phyloP scores from a whole-genome alignment of 2,888 invertebrate genomes.

The Sinohyriopsis cumingii region DNA sequence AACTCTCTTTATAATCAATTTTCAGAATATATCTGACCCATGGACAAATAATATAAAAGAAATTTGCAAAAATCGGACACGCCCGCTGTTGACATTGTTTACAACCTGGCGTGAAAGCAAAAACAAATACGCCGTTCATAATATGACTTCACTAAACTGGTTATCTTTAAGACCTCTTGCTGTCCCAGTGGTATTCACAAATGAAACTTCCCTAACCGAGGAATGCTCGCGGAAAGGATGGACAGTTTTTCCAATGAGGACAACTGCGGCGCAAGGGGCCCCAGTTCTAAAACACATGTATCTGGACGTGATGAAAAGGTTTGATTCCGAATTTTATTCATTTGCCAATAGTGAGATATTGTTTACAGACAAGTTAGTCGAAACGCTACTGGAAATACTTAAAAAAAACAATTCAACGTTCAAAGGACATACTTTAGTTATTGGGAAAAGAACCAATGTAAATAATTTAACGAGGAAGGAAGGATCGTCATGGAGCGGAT shows the following conservation, averaged over 20 bases:
- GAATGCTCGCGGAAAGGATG: slow-evolving; percentile 9
- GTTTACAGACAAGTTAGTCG: slow-evolving; percentile 18
- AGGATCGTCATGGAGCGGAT: slow-evolving; percentile 1
- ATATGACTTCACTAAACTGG: slow-evolving; percentile 28
- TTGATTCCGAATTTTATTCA: slow-evolving; percentile 24
- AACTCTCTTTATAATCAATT: too few species aligned
- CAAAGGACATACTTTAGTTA: slow-evolving; percentile 12
- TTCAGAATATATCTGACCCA: too few species aligned
- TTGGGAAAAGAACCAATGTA: slow-evolving; percentile 22
- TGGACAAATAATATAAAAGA: too few species aligned
- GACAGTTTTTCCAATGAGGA: slow-evolving; percentile 4
- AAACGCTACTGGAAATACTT: slow-evolving; percentile 5
- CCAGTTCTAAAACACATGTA: slow-evolving; percentile 36
- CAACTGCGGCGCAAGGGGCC: not conserved
- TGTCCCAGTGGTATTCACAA: slow-evolving; percentile 20
- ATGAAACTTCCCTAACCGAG: not conserved
- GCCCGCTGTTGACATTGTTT: too few species aligned
- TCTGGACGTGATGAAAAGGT: slow-evolving; percentile 14
- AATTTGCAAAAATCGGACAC: too few species aligned
- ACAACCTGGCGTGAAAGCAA: too few species aligned
- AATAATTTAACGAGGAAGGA: slow-evolving; percentile 10
- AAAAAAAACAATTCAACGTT: not conserved
- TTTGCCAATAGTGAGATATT: slow-evolving; percentile 37
- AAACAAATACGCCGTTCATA: not conserved
- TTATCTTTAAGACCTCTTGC: slow-evolving; percentile 16